A percentile compares a stretch with the other conserved stretches of the same genome.
Conservation (phyloP, 2,797 vertebrate genomes). For the Gypaetus barbatus region DNA sequence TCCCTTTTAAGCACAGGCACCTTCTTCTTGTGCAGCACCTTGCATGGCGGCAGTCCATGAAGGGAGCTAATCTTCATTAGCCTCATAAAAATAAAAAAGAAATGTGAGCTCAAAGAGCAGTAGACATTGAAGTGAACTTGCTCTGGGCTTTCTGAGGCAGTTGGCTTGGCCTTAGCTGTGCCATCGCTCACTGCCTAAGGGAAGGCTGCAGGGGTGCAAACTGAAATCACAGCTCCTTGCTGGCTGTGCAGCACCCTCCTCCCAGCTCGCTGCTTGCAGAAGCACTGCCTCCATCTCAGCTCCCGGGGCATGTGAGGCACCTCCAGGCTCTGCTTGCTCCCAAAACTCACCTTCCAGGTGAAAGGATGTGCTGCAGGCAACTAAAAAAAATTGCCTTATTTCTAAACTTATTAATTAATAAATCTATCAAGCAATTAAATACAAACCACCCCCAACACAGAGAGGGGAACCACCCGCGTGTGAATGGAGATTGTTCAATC, state of each 20-base stretch:
- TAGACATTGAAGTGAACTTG: not conserved
- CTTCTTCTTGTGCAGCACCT: not conserved
- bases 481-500: not conserved
- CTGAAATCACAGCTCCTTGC: not conserved
- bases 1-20: not conserved
- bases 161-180: not conserved
- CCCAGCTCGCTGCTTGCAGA: not conserved
- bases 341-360: not conserved
- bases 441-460: not conserved
- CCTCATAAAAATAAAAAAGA: not conserved
- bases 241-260: not conserved
- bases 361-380: not conserved
- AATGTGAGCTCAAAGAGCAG: not conserved
- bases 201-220: not conserved
- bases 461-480: not conserved
- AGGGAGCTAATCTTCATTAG: not conserved
- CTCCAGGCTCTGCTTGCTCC: not conserved
- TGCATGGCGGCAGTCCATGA: accelerated
- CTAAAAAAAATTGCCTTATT: accelerated
- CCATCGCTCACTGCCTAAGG: accelerated
- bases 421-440: not conserved
- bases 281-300: not conserved
- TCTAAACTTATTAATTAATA: not conserved
- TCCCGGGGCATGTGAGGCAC: accelerated
- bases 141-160: not conserved